Base-by-base conservation (phyloP, 2,888 invertebrate species). In the Caenorhabditis afra region DNA sequence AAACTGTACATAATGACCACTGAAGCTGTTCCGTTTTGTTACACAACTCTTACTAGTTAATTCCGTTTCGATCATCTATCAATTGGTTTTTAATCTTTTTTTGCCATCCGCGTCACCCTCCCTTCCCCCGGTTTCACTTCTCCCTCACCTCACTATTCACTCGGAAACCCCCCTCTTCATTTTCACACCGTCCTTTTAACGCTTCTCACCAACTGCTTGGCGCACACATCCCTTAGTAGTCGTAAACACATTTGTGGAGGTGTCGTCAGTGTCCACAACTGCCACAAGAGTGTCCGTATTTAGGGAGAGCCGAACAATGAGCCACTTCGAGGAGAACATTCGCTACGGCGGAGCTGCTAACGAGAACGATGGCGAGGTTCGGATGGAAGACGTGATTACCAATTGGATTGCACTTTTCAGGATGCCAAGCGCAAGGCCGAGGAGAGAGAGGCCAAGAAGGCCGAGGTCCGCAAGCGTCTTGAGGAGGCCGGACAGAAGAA, bases 381-480 rank as follows among this genome's bases (percentile, higher is more conserved):
- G 44, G 7, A 29, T 5, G 29, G 10, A 1, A 45, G 52, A 58
- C 29, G 7, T 7, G 7, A 29, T 29, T 5, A 7, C 4, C 29
- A 7, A 29, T 29, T 29, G 29, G 29, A 29, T 29, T 29, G 29
- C 29, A 29, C 29, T 29, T 29, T 77, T 66, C 61, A 88, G 88
- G 89, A 89, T 70, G 89, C 88, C 47, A 70, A 85, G 73, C 96
- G 95, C 93, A 97, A 96, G 93, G 96, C 95, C 93, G 94, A 95
- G 92, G 96, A 97, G 92, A 96, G 96, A 92, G 97, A 97, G 93
- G 94, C 95, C 93, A 96, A 97, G 93, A 95, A 97, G 93, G 97
- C 97, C 91, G 97, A 97, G 93, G 86, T 97, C 92, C 95, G 97
- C 92, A 96, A 95, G 93, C 96, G 97, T 91, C 95, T 97, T 93